These are phyloP conservation scores for Dipodomys stephensi DNA, from an alignment of 2,113 vertebrate genomes.

Conservation along the genomic window DNA sequence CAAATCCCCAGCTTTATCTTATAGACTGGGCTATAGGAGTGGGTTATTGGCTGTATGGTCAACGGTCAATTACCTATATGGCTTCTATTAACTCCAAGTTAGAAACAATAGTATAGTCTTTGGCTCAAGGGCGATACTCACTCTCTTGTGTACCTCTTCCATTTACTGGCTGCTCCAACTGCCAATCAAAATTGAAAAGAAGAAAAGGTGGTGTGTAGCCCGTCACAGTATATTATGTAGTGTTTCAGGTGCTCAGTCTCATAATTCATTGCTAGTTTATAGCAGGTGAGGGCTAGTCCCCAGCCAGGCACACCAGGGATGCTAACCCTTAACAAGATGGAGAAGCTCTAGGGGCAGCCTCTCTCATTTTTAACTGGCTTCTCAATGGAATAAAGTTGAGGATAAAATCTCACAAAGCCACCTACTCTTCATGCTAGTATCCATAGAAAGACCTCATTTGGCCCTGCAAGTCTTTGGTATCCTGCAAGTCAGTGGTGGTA, in stretches of 20 bases:
- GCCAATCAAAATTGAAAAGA: not conserved
- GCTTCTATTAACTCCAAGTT: not conserved
- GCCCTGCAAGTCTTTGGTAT: not conserved
- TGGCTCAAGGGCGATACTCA: not conserved
- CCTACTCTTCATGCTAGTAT: not conserved
- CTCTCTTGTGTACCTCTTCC: no score
- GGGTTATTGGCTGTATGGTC: no score
- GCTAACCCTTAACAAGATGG: not conserved
- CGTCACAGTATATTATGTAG: not conserved
- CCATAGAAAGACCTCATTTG: not conserved
- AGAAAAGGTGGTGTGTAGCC: not conserved
- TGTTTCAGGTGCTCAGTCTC: not conserved
- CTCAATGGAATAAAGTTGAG: not conserved
- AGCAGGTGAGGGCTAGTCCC: not conserved
- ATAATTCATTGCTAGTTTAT: not conserved
- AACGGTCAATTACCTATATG: not conserved
- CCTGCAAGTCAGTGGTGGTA: accelerated
- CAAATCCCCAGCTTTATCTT: not conserved
- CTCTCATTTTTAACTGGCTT: not conserved
- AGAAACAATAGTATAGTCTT: not conserved
- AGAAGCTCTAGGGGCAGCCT: not conserved
- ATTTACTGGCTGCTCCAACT: no score
- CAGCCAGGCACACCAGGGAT: not conserved
- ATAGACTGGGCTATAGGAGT: no score
- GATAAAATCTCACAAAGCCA: not conserved